Conservation (phyloP, 1,140 invertebrate species). For the Papilio polyxenes region DNA sequence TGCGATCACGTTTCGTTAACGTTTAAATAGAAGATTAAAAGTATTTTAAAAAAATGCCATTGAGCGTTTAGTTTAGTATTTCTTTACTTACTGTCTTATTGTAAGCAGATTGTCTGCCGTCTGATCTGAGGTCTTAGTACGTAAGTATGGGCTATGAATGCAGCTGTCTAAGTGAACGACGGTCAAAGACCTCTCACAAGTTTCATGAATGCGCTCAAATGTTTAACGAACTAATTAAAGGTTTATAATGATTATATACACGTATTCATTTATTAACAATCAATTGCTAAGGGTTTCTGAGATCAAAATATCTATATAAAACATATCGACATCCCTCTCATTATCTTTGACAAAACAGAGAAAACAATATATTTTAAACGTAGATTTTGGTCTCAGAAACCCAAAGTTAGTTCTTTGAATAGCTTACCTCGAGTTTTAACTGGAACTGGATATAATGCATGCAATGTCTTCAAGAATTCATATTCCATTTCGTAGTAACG, state of each 20-base stretch:
- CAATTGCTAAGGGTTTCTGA: neutral
- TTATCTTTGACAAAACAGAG: too few species aligned
- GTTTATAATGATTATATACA: too few species aligned
- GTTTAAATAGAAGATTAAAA: too few species aligned
- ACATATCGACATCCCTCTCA: too few species aligned
- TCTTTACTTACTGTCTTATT: neutral
- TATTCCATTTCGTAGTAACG: neutral
- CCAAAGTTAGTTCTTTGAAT: neutral
- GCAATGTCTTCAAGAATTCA: neutral
- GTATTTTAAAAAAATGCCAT: too few species aligned
- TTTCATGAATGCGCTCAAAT: neutral
- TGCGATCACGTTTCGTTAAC: too few species aligned
- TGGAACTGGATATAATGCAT: neutral
- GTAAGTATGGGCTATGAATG: slow-evolving; percentile 18
- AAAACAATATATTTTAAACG: too few species aligned
- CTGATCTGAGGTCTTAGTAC: slow-evolving; percentile 9
- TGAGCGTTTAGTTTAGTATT: neutral
- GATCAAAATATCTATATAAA: too few species aligned
- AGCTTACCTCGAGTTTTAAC: neutral
- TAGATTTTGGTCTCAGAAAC: too few species aligned
- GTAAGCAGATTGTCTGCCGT: slow-evolving; percentile 18
- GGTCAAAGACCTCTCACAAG: slow-evolving; percentile 29
- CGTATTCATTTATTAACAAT: neutral
- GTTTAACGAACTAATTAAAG: too few species aligned
- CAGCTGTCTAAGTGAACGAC: slow-evolving; percentile 33